These are phyloP conservation scores for Acomys russatus DNA, from an alignment of 2,797 vertebrate genomes.

Conservation along the genomic window DNA sequence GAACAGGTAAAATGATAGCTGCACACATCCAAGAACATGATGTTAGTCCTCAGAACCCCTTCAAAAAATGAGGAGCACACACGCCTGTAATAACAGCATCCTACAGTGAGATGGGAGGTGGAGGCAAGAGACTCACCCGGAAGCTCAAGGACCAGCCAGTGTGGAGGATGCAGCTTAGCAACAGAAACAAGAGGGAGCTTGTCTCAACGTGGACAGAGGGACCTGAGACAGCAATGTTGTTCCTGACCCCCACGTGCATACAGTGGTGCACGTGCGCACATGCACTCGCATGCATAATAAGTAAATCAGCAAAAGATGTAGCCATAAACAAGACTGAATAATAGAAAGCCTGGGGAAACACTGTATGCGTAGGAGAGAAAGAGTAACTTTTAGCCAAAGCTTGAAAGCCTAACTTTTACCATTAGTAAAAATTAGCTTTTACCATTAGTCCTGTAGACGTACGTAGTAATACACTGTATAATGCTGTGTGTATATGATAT, in stretches of 20 bases:
- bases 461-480: not conserved
- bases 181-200: not conserved
- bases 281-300: not conserved
- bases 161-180: not conserved
- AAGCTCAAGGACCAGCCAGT: not conserved
- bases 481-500: not conserved
- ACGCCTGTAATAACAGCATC: not conserved
- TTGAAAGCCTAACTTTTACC: constrained; percentile 8
- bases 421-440: not conserved
- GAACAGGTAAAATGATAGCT: not conserved
- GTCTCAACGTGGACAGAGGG: not conserved
- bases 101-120: too few relatives aligned
- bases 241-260: not conserved
- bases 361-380: not conserved
- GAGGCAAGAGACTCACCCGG: not conserved
- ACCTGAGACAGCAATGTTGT: not conserved
- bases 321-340: not conserved
- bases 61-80: not conserved
- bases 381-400: not conserved
- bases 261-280: not conserved
- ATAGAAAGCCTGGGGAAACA: not conserved
- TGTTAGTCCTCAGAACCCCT: not conserved
- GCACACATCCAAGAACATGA: not conserved
- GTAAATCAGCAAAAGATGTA: not conserved
- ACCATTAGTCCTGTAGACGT: not conserved